Evolutionary conservation across 2,797 vertebrate species (phyloP), one percentile per base, ranked within the genome.

Genomic region (Clarias pachynema): DNA sequence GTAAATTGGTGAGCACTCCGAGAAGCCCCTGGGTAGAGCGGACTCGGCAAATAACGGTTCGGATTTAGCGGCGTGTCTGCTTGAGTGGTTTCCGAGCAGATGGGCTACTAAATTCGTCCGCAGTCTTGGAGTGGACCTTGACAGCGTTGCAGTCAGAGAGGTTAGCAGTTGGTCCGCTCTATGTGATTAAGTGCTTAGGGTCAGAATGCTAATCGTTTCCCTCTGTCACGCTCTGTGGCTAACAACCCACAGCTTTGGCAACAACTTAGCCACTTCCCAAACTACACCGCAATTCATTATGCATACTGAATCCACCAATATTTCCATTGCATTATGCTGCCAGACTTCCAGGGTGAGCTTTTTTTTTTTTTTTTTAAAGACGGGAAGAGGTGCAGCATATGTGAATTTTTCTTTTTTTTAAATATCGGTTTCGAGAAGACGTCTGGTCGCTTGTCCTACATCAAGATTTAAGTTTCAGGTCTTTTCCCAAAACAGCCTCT

Each of bases 191-290:
- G 91, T 91, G 92, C 92, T 91, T 86, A 89, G 87, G 89, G 87
- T 89, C 89, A 93, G 91, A 82, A 89, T 68, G 91, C 91, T 95
- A 94, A 95, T 94, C 92, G 93, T 92, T 91, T 82, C 86, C 91
- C 87, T 73, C 89, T 86, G 89, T 91, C 87, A 88, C 88, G 90
- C 89, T 85, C 89, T 87, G 44, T 62, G 91, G 91, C 92, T 92
- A 91, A 91, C 89, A 89, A 89, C 85, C 89, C 89, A 86, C 82
- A 88, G 88, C 87, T 91, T 63, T 88, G 87, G 53, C 6, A 75
- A 77, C 57, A 79, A 81, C 56, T 69, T 56, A 15, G n/a, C 66
- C 57, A 72, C 60, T 81, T 73, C 70, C 75, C 40, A 57, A 83
- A 79, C 82, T 79, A 34, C 66, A 72, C 34, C 31, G 20, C 44